Base-by-base conservation (phyloP, 2,888 invertebrate species). In the Synanthedon formicaeformis region DNA sequence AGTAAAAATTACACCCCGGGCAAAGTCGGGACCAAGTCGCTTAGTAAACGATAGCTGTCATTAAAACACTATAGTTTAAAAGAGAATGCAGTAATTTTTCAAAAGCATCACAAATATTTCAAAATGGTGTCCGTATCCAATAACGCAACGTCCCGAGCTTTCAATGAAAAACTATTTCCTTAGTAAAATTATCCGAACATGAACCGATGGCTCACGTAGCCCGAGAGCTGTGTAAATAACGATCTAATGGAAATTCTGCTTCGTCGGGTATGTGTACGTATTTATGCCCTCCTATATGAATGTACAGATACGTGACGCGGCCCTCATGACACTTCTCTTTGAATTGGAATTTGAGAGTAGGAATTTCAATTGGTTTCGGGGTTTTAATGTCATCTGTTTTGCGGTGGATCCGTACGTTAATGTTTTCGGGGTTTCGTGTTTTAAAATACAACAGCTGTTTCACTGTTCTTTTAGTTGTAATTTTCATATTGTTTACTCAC, bases 201-300 rank as follows among this genome's bases (percentile, higher is more conserved):
- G 64, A 65, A 66, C 64, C 65, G 72, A 67, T 63, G 62, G 64
- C 70, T 69, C 73, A 70, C 73, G 74, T 69, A 70, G 62, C 61
- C 61, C 59, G 57, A 80, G 76, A 72, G 74, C 69, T 73, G 69
- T 70, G 78, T 78, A 82, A 83, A 82, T 83, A 84, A 73, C 73
- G 70, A 58, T 71, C 74, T 79, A 81, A 83, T 82, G 76, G 83
- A 79, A 81, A 77, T 74, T 77, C 77, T 73, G 71, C 64, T 64
- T 68, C 65, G 64, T 65, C 63, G 64, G 68, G 69, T 69, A 69
- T 66, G 54, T 60, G 16, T 49, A 49, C 16, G 18, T 16, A 18
- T 45, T 45, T 45, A 45, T 45, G 14, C 14, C n/a, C 14, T 14
- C 45, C 10, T 49, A 49, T 49, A 49, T 49, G 23, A 49, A 49